Evolutionary conservation across 2,888 invertebrate species (phyloP), one percentile per base, ranked within the genome.

Genomic region (Mythimna pallens): DNA sequence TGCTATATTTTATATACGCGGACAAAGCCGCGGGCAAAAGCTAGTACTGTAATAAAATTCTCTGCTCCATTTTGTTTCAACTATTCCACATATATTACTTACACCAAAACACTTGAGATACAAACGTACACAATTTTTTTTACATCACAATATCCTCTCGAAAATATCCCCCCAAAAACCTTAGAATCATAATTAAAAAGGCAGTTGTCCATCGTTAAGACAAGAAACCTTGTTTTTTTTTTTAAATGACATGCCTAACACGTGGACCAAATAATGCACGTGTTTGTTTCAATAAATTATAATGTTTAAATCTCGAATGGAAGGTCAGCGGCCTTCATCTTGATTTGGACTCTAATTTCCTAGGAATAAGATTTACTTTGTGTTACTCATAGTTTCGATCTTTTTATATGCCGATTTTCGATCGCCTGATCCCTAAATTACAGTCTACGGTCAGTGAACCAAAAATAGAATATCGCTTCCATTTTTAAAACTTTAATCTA

Each of bases 211-310:
- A 12, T 43, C 5, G 4, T 14, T 0, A 2, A 47, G 17, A 47
- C 17, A 14, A 10, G 4, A 10, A 0, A 43, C 14, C 22, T 22
- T 25, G 30, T 58, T 59, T 17, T 40, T 4, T 52, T 30, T 40
- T 57, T 8, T 10, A 47, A 17, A n/a, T 9, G 47, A n/a, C 17
- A 47, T 20, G 20, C n/a, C 12, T 47, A 14, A 9, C 34, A 73
- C 34, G 55, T 55, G 43, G n/a, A n/a, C 2, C 17, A 7, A 17
- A 50, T 40, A 25, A 36, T n/a, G 10, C 73, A 73, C 30, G 74
- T 63, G 64, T 40, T 14, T 30, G 0, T n/a, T 9, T 55, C 12
- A 40, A 71, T 30, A 58, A 70, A 57, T 72, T 22, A 22, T 22
- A 52, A 34, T 71, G 3, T 7, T 20, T n/a, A n/a, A n/a, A 40